Base-by-base conservation (phyloP, 2,113 vertebrate genomes). In the Nannospalax galili region DNA sequence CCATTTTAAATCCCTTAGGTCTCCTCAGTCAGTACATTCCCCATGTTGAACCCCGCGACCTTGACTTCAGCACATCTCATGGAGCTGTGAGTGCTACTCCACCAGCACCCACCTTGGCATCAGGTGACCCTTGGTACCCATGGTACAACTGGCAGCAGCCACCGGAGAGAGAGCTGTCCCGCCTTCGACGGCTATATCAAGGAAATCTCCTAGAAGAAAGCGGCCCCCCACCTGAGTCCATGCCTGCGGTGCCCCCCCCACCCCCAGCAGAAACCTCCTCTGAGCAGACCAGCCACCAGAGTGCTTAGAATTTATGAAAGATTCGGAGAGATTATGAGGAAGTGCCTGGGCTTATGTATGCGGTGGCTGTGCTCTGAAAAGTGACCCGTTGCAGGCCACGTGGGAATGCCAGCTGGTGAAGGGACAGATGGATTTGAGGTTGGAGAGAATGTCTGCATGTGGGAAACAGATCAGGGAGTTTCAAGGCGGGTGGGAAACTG, bases 101-200 rank as follows among this genome's bases (percentile, higher is more conserved):
- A 0, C 97, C 98, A 0, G 97, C 98, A 0, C 97, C 98, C 0
- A 94, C 88, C 1, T 42, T 98, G 60, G 2, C 65, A 58, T 79
- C 20, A 30, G 86, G 74, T 6, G 40, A 96, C 77, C 37, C 97
- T 5, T 99, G 99, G 99, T 99, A 99, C 81, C 79, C 97, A 0
- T 99, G 99, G 99, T 99, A 99, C 1, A 96, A 96, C 14, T 98
- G 98, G 97, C 97, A 98, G 14, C 95, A 97, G 7, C 98, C 99
- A 0, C 97, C 99, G 0, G 97, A 98, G 0, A 93, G 94, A 4
- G 98, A 99, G 78, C 93, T 99, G 52, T 98, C 98, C 0, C 98
- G 98, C 88, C 84, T 99, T 19, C 99, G 96, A 91, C 99, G 98
- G 81, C 98, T 97, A 0, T 99, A 99, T 56, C 98, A 97, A 81